These are phyloP conservation scores for Hypomecis atomaria DNA, from an alignment of 2,888 invertebrate genomes.

Conservation along the genomic window DNA sequence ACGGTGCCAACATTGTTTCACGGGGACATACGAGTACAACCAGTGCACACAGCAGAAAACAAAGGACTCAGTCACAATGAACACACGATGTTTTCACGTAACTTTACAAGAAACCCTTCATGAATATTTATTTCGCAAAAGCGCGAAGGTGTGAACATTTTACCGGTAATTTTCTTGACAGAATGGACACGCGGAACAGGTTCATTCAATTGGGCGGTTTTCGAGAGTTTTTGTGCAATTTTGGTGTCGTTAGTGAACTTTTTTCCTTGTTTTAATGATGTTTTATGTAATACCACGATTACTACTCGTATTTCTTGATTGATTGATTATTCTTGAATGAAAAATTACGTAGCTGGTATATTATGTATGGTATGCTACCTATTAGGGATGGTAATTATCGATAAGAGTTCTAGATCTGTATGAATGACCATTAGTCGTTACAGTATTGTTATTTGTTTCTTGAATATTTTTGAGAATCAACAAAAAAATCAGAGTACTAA, in stretches of 20 bases:
- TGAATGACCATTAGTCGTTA: too few relatives aligned
- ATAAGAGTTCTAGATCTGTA: too few relatives aligned
- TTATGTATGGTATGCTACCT: too few relatives aligned
- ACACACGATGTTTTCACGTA: background rate
- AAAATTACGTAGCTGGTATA: too few relatives aligned
- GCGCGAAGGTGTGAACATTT: constrained; percentile 11
- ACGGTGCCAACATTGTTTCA: constrained; percentile 7
- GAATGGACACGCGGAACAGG: constrained; percentile 4
- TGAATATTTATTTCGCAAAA: constrained; percentile 14
- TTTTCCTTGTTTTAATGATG: constrained; percentile 1
- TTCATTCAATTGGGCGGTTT: constrained; percentile 3
- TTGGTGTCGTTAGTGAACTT: background rate
- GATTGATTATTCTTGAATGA: background rate
- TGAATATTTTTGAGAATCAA: too few relatives aligned
- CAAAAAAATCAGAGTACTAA: too few relatives aligned
- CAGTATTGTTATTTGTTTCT: too few relatives aligned
- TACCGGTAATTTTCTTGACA: constrained; percentile 4
- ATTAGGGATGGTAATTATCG: too few relatives aligned
- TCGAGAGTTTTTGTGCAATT: constrained; percentile 8
- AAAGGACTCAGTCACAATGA: background rate
- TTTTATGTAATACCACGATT: background rate
- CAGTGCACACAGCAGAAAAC: background rate
- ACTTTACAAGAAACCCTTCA: constrained; percentile 5
- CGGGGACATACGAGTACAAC: constrained; percentile 1
- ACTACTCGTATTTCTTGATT: background rate